These are phyloP conservation scores for Phania funesta DNA, from an alignment of 2,888 invertebrate genomes.

Conservation along the genomic window DNA sequence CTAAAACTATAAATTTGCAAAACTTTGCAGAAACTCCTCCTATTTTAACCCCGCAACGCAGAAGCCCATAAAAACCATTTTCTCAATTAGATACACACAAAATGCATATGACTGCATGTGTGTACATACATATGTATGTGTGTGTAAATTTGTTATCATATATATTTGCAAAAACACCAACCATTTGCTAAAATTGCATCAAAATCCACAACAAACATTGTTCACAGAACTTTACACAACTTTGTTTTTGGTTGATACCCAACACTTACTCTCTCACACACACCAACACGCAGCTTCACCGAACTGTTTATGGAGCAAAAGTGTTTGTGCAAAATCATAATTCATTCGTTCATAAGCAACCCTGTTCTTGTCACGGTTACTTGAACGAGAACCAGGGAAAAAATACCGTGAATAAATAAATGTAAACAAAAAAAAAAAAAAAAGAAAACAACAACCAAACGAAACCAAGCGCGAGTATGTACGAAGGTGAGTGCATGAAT, in stretches of 20 bases:
- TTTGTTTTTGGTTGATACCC: not conserved
- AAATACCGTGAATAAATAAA: slow-evolving; percentile 7
- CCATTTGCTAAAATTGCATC: slow-evolving; percentile 45
- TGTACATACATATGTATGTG: not conserved
- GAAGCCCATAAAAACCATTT: slow-evolving; percentile 44
- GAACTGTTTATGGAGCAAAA: slow-evolving; percentile 32
- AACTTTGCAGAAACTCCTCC: slow-evolving; percentile 61
- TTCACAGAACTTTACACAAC: not conserved
- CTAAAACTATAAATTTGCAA: slow-evolving; percentile 33
- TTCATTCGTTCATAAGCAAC: slow-evolving; percentile 38
- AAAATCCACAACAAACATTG: slow-evolving; percentile 1
- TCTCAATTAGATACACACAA: not conserved
- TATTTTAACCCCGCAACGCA: slow-evolving; percentile 30
- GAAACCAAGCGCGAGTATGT: not conserved
- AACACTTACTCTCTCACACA: no score
- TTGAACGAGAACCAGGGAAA: slow-evolving; percentile 5
- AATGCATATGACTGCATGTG: not conserved
- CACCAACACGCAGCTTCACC: slow-evolving; percentile 51
- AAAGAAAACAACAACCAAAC: not conserved
- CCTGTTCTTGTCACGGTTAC: slow-evolving; percentile 34
- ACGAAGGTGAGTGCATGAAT: not conserved
- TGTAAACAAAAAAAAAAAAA: not conserved
- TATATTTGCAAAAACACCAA: slow-evolving; percentile 63
- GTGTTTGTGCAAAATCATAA: slow-evolving; percentile 8
- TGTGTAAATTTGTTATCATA: not conserved